Evolutionary conservation across 2,888 invertebrate genomes (phyloP).

Genomic region (Metacarcinus magister): DNA sequence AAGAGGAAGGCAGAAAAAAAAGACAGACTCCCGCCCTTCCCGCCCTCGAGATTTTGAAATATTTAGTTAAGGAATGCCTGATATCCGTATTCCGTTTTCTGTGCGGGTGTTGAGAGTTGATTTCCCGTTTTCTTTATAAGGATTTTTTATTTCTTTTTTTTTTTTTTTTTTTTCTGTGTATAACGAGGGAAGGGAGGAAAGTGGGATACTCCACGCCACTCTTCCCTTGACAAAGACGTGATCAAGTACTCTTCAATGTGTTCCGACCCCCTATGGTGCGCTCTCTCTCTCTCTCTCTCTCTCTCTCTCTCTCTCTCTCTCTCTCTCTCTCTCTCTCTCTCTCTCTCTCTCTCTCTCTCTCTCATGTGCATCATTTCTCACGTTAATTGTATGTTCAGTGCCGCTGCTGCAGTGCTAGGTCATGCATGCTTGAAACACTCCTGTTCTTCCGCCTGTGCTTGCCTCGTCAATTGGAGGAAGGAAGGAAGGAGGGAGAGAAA

Average conservation of each 20-base stretch:
- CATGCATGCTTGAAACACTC: neutral
- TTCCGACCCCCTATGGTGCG: neutral
- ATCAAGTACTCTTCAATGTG: constrained; percentile 14
- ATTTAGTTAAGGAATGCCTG: neutral
- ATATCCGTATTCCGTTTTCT: neutral
- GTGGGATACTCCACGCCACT: neutral
- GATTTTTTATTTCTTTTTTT: neutral
- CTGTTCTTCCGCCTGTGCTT: neutral
- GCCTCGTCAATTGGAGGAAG: neutral
- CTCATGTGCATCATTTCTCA: neutral
- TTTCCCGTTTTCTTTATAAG: neutral
- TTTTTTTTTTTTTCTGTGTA: neutral
- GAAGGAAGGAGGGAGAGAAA: neutral
- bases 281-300: constrained; percentile 26
- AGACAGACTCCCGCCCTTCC: neutral
- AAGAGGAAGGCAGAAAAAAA: neutral
- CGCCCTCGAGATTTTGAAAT: neutral
- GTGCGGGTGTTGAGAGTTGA: neutral
- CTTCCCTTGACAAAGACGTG: constrained; percentile 13
- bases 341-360: constrained; percentile 26
- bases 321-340: constrained; percentile 26
- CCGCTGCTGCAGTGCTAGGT: neutral
- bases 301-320: constrained; percentile 10
- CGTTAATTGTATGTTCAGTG: neutral
- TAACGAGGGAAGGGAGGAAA: neutral